phyloP scores from a whole-genome alignment of 2,888 invertebrate species.

The Clepsis dumicolana region DNA sequence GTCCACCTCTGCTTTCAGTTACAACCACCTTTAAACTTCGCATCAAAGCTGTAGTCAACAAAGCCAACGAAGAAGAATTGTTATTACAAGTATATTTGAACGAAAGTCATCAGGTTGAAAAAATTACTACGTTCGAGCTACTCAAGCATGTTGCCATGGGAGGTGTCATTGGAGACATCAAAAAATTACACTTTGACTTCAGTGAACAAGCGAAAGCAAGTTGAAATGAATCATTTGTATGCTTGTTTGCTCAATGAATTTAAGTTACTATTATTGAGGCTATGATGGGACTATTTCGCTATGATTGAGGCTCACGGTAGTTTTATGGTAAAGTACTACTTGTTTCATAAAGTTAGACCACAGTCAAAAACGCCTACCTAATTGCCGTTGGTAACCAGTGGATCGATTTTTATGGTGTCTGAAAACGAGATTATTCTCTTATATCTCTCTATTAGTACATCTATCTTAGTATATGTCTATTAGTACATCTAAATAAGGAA shows the following conservation, averaged over 20 bases:
- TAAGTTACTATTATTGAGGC: too few relatives aligned
- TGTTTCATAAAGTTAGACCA: not conserved
- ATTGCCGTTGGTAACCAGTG: not conserved
- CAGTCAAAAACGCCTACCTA: not conserved
- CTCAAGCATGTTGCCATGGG: constrained; percentile 25
- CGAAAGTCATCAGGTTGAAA: not conserved
- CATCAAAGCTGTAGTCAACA: not conserved
- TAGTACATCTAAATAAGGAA: not conserved
- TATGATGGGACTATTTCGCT: too few relatives aligned
- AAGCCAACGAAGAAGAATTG: constrained; percentile 4
- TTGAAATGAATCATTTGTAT: not conserved
- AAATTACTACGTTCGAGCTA: constrained; percentile 8
- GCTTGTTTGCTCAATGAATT: not conserved
- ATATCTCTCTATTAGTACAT: too few relatives aligned
- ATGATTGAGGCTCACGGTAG: too few relatives aligned
- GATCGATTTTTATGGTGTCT: not conserved
- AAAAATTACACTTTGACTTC: constrained; percentile 26
- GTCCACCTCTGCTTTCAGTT: not conserved
- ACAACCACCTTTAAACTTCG: not conserved
- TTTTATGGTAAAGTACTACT: too few relatives aligned
- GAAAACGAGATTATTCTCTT: not conserved
- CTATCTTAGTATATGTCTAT: too few relatives aligned
- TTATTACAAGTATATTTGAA: constrained; percentile 7
- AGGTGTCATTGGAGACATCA: constrained; percentile 21
- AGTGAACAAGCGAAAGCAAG: not conserved